Evolutionary conservation across 2,113 vertebrate genomes (phyloP).

Genomic region (Elephas maximus): DNA sequence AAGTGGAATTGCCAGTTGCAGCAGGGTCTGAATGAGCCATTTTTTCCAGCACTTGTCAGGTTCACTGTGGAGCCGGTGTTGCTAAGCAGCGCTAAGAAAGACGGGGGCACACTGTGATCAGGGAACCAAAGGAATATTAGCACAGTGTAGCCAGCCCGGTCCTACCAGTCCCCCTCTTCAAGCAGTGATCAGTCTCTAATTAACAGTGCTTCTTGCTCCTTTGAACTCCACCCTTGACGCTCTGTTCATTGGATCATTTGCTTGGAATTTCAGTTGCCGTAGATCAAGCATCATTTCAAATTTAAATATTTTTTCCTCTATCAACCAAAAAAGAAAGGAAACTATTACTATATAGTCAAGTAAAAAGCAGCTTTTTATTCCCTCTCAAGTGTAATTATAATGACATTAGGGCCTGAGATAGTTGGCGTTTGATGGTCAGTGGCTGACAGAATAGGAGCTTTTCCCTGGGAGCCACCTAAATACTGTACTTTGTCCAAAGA

Average conservation of each 20-base stretch:
- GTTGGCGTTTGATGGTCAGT: neutral
- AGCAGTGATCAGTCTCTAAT: neutral
- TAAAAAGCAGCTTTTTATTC: conserved; percentile 17
- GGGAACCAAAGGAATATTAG: neutral
- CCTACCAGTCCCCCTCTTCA: neutral
- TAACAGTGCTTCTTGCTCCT: neutral
- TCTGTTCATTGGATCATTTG: conserved; percentile 32
- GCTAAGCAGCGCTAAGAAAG: neutral
- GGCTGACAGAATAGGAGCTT: neutral
- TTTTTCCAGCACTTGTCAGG: conserved; percentile 1
- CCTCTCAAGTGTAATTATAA: conserved; percentile 31
- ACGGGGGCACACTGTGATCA: neutral
- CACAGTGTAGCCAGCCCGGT: neutral
- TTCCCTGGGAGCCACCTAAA: neutral
- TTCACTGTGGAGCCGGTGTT: neutral
- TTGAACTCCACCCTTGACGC: conserved; percentile 29
- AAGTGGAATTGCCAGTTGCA: neutral
- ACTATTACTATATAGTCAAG: conserved; percentile 14
- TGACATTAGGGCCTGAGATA: neutral
- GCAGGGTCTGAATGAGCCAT: conserved; percentile 2
- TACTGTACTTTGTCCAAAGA: conserved; percentile 16
- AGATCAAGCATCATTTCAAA: conserved; percentile 41
- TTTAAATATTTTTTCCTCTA: conserved; percentile 18
- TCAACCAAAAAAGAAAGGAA: neutral
- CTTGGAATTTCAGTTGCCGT: conserved; percentile 43